These are phyloP conservation scores for Phoeniculus purpureus DNA, from an alignment of 2,797 vertebrate species.

Conservation along the genomic window DNA sequence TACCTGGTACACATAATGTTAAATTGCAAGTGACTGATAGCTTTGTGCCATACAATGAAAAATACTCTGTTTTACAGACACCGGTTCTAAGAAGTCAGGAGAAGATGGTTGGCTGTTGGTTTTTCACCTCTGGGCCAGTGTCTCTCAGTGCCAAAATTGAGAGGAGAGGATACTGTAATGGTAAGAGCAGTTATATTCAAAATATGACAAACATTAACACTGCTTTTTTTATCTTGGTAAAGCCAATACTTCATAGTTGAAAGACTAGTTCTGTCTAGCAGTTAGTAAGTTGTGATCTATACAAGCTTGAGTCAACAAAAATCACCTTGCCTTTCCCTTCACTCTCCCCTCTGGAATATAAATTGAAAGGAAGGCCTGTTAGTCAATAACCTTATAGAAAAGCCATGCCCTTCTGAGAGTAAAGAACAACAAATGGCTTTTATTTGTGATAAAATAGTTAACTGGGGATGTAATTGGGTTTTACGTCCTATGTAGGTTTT, in stretches of 20 bases:
- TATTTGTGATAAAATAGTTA: background rate
- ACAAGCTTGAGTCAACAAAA: background rate
- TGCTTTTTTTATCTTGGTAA: background rate
- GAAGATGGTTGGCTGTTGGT: conserved; percentile 85
- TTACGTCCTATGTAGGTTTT: background rate
- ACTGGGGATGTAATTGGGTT: background rate
- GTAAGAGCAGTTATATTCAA: conserved; percentile 72
- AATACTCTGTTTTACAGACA: conserved; percentile 70
- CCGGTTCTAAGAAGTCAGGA: conserved; percentile 81
- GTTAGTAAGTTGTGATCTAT: background rate
- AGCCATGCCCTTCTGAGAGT: background rate
- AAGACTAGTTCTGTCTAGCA: background rate
- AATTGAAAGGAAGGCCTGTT: background rate
- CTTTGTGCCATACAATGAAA: conserved; percentile 24
- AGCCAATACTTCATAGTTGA: background rate
- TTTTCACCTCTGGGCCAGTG: conserved; percentile 84
- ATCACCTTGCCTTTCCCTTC: background rate
- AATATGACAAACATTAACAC: background rate
- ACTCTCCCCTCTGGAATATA: background rate
- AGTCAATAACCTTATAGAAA: background rate
- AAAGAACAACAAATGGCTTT: background rate
- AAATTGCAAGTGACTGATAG: background rate
- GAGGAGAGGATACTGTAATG: conserved; percentile 85
- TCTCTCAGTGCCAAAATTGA: conserved; percentile 85
- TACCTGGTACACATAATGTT: background rate